Conservation (phyloP, 53 echinoderm and acorn worm genomes). For the Astropecten irregularis region DNA sequence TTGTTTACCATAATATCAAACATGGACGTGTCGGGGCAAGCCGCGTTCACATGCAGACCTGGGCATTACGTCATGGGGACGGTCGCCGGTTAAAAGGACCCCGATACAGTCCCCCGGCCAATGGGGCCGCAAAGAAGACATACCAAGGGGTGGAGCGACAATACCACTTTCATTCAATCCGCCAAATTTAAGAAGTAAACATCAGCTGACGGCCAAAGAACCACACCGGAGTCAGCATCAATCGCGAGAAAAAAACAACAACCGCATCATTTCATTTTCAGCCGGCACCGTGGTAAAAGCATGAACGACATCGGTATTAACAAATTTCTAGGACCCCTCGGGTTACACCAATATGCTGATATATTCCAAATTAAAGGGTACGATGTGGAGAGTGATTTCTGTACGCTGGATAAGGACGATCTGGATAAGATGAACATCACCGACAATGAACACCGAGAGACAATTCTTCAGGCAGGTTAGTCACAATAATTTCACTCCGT, state of each 20-base stretch:
- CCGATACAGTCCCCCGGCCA: constrained; percentile 72
- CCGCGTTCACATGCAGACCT: constrained; percentile 80
- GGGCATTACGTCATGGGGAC: constrained; percentile 93
- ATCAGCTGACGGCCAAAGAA: constrained; percentile 52
- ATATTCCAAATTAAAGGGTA: constrained; percentile 96
- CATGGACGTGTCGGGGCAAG: constrained; percentile 97
- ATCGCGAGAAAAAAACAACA: constrained; percentile 56
- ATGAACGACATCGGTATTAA: constrained; percentile 96
- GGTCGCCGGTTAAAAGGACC: constrained; percentile 79
- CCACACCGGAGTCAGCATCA: constrained; percentile 30
- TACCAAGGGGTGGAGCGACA: constrained; percentile 55
- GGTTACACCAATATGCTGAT: constrained; percentile 89
- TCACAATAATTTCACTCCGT: constrained; percentile 30
- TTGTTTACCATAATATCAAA: constrained; percentile 77
- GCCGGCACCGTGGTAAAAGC: constrained; percentile 46
- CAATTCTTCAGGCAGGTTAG: constrained; percentile 96
- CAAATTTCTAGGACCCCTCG: constrained; percentile 94
- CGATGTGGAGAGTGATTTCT: constrained; percentile 95
- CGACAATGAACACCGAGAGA: constrained; percentile 74
- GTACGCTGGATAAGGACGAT: constrained; percentile 68
- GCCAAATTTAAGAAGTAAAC: constrained; percentile 50
- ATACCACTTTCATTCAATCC: constrained; percentile 51
- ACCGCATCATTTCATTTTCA: constrained; percentile 54
- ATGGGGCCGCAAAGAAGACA: constrained; percentile 62
- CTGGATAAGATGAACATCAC: constrained; percentile 88